Evolutionary conservation across 2,888 invertebrate species (phyloP), one percentile per base, ranked within the genome.

Genomic region (Apotomis turbidana): DNA sequence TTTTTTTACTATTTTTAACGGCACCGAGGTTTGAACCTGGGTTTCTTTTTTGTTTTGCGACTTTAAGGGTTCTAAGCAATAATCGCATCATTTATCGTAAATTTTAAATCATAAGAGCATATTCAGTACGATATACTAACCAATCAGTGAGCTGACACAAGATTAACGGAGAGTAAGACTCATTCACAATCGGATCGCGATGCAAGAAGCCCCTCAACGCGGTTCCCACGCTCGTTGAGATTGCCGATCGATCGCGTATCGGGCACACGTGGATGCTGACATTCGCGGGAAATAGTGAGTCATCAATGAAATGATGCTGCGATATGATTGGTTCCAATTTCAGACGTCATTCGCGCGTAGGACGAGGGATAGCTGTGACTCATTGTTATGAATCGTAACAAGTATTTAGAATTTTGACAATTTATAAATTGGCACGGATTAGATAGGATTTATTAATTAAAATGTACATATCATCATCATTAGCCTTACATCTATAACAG

Each of bases 131-230:
- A 15, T 13, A 41, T 44, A 10, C 27, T 10, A 12, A 49, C 27
- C 49, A 49, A 49, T 49, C 61, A 49, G 4, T 49, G 12, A 49
- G 10, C 10, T 27, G 49, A 6, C 5, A 38, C n/a, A n/a, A 38
- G 38, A 58, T 58, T 36, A 38, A 5, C 12, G 3, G 49, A 27
- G 49, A 46, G 27, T 36, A 36, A 49, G 49, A 27, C 6, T 51
- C 49, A 12, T 51, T 12, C n/a, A 61, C 60, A 61, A 60, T 49
- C 61, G 12, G 61, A 61, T 61, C 49, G 6, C 3, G 61, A 61
- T 51, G 36, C 61, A 36, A 49, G 60, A 61, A 27, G 27, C 58
- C 58, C 3, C n/a, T 6, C 6, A 38, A 38, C 38, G 5, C 5
- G 15, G 49, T 61, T 61, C 49, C 61, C 61, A 61, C 61, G 49